phyloP scores from a whole-genome alignment of 2,113 vertebrate genomes.

The Euleptes europaea region DNA sequence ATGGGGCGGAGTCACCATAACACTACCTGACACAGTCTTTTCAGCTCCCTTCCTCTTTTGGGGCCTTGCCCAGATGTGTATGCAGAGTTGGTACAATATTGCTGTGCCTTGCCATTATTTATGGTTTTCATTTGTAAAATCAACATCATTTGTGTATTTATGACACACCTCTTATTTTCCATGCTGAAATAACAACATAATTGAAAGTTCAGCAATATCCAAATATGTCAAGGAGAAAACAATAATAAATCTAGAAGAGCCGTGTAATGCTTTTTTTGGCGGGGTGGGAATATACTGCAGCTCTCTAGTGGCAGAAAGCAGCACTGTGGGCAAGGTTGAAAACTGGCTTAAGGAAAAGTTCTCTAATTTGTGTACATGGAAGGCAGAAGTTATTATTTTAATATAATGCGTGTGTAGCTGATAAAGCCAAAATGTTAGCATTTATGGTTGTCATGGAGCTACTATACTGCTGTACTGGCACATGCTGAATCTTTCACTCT shows the following conservation, averaged over 20 bases:
- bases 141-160: not conserved
- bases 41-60: not conserved
- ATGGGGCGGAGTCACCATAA: not conserved
- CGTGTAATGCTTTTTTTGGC: too few species aligned
- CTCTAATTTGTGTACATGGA: too few species aligned
- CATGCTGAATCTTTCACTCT: too few species aligned
- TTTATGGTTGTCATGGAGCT: too few species aligned
- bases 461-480: too few species aligned
- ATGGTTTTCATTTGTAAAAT: not conserved
- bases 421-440: too few species aligned
- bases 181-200: not conserved
- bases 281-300: too few species aligned
- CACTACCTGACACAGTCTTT: not conserved
- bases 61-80: not conserved
- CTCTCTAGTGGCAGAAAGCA: too few species aligned
- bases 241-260: not conserved
- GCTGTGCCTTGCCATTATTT: not conserved
- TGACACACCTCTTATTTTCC: not conserved
- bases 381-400: too few species aligned
- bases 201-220: not conserved
- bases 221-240: not conserved
- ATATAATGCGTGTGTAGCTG: too few species aligned
- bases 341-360: too few species aligned
- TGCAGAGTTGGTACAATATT: not conserved
- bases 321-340: too few species aligned